A percentile compares a stretch with the other conserved stretches of the same genome.
phyloP scores from a whole-genome alignment of 2,888 invertebrate species.

The Conus canariensis region DNA sequence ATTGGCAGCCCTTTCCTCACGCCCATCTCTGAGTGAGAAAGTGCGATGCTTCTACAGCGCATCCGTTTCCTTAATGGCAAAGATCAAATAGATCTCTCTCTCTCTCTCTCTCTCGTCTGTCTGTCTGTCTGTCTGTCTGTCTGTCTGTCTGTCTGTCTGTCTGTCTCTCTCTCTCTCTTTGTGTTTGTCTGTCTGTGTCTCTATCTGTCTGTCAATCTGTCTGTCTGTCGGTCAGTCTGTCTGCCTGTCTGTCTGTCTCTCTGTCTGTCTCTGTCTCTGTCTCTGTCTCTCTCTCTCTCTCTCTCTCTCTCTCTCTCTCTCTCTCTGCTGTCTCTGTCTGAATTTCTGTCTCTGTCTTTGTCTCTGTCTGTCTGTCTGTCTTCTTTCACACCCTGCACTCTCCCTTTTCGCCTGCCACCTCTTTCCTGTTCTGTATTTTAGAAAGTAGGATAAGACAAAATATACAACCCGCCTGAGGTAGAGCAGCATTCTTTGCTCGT shows the following conservation, averaged over 20 bases:
- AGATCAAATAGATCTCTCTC: neutral
- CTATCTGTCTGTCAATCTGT: neutral
- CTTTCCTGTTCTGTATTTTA: no score
- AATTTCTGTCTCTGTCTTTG: neutral
- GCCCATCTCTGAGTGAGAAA: no score
- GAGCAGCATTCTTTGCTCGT: no score
- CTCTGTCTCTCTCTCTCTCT: neutral
- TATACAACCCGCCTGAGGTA: no score
- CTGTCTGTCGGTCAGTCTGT: neutral
- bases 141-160: neutral
- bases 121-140: neutral
- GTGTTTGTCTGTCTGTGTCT: neutral
- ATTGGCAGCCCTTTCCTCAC: no score
- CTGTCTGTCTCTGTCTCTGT: neutral
- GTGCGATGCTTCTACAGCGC: no score
- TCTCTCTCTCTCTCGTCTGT: neutral
- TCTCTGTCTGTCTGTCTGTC: neutral
- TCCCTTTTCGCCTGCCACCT: no score
- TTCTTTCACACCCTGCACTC: no score
- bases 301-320: neutral
- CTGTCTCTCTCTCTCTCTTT: neutral
- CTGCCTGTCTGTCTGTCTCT: neutral
- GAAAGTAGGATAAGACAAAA: no score
- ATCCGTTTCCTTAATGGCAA: no score
- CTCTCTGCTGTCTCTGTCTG: no score